Evolutionary conservation across 2,113 vertebrate species (phyloP), one percentile per base, ranked within the genome.

Genomic region (Plecturocebus donacophilus): DNA sequence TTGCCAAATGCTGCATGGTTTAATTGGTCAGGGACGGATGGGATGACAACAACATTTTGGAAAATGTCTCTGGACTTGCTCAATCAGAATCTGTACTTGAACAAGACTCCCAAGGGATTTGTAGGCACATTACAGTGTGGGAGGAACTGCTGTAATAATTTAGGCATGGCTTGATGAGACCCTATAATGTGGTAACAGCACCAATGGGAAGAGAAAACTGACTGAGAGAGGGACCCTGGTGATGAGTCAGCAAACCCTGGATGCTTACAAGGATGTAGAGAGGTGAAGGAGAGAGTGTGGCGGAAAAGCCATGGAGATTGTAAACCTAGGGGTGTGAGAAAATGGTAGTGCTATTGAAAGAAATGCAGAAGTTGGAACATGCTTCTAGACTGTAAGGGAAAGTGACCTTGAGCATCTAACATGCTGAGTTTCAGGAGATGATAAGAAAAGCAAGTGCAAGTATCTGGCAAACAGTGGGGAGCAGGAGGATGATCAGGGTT

Each of bases 121-220:
- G 0, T 30, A 32, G 0, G 20, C n/a, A 77, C 2, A 5, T 13
- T 7, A 17, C 7, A 25, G 81, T n/a, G n/a, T 38, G 49, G 49
- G 54, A 76, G 45, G 56, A 89, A 58, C 35, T 19, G 25, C 42
- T 6, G 3, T 54, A 14, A 20, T 88, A 40, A 45, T 52, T 66
- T 71, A 56, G 76, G 71, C 3, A 1, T 10, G 70, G 81, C 23
- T 64, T 61, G 20, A 21, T 76, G 81, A 95, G 79, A 19, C 21
- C 85, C 70, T 20, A 64, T 1, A 45, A 27, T 10, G 27, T 93
- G 79, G 32, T 11, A 42, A 32, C 14, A 30, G 42, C 25, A 38
- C 38, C 6, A 3, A 40, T 3, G 25, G 79, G 66, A 73, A 66
- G 42, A 73, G 47, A 66, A 91, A 35, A 45, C 2, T 10, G 7